Evolutionary conservation across 2,797 vertebrate species (phyloP), one percentile per base, ranked within the genome.

Genomic region (Enteromius afrohamiltoni): DNA sequence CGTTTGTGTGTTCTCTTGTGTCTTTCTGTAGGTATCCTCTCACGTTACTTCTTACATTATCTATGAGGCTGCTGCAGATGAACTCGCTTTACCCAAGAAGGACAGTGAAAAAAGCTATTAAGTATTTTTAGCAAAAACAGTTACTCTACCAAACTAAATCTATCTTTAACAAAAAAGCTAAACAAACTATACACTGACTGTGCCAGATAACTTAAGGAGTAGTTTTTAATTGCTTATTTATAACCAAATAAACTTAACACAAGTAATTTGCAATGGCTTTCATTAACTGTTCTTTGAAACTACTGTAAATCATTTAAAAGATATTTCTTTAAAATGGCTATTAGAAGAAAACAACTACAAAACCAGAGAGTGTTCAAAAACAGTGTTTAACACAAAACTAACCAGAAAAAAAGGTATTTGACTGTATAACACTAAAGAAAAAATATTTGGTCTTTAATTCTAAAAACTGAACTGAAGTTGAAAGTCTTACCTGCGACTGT

Each of bases 41-140:
- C 85, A 83, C 7, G 73, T 93, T 92, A 89, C 91, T 26, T 73
- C 67, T 79, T 94, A 81, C 88, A 95, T 94, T 91, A 93, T 93
- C 75, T 80, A 94, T 93, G 90, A 93, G 47, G 83, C 90, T 92
- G 69, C 88, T 85, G 42, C 21, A 71, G 67, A 51, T 68, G 3
- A 82, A 81, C 79, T 62, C 45, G 13, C 37, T 80, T 58, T 58
- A 19, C 4, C 62, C 21, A 14, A 17, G 58, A 9, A 26, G 34
- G n/a, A 70, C 29, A 62, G 58, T 37, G 29, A 53, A 37, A 47
- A 69, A 51, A 75, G 11, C 16, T 23, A 23, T 37, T 7, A 60
- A 64, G 17, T 10, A 23, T 21, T 70, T 76, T 34, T 10, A 4
- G 78, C 23, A 31, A 34, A 47, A 26, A 60, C 23, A 6, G 6